phyloP scores from a whole-genome alignment of 2,113 vertebrate species.

The Eidolon helvum region DNA sequence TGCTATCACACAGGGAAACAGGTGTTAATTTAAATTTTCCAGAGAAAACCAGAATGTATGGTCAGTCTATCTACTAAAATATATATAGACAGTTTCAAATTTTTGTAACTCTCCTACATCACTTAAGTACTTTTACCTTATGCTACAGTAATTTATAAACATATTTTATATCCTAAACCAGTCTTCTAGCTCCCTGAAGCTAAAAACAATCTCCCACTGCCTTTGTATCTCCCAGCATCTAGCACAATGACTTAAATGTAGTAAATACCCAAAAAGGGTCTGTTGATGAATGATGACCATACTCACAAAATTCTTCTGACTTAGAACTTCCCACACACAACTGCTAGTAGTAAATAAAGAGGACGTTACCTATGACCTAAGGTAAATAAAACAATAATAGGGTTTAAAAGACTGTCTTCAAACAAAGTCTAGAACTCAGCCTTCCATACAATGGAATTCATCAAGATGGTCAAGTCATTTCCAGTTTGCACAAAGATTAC shows the following conservation, averaged over 20 bases:
- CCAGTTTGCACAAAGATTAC: conserved; percentile 42
- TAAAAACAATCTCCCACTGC: background rate
- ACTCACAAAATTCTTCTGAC: background rate
- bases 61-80: background rate
- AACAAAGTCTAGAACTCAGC: background rate
- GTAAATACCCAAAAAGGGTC: background rate
- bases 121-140: background rate
- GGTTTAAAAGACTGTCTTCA: background rate
- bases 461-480: background rate
- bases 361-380: background rate
- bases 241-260: background rate
- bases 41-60: background rate
- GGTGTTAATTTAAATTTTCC: conserved; percentile 1
- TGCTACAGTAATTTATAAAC: background rate
- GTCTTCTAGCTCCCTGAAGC: background rate
- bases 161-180: background rate
- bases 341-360: background rate
- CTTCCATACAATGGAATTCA: background rate
- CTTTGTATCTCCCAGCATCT: background rate
- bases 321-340: background rate
- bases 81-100: background rate
- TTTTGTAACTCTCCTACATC: background rate
- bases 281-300: background rate
- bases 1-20: background rate
- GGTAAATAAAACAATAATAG: conserved; percentile 7